Conservation (phyloP, 2,113 vertebrate species). For the Spea multiplicata region DNA sequence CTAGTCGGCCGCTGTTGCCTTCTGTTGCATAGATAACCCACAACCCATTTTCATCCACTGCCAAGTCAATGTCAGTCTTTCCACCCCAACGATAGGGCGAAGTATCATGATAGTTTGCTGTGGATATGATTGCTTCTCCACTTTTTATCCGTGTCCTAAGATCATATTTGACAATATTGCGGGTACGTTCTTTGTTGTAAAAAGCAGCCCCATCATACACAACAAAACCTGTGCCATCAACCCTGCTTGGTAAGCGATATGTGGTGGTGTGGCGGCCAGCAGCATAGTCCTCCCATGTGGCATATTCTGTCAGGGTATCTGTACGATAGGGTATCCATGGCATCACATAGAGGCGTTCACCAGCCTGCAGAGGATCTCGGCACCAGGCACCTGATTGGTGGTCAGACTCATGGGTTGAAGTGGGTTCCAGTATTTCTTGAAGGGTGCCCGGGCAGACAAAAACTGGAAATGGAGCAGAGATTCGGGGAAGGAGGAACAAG, state of each 20-base stretch:
- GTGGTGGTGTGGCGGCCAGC: slow-evolving; percentile 82
- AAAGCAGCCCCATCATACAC: slow-evolving; percentile 93
- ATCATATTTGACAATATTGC: slow-evolving; percentile 92
- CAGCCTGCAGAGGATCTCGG: slow-evolving; percentile 90
- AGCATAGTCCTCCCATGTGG: slow-evolving; percentile 88
- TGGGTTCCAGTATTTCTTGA: slow-evolving; percentile 79
- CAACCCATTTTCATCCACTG: slow-evolving; percentile 88
- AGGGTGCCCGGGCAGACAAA: slow-evolving; percentile 91
- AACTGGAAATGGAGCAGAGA: slow-evolving; percentile 68
- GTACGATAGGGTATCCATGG: slow-evolving; percentile 94
- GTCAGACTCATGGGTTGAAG: slow-evolving; percentile 83
- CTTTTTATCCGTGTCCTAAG: slow-evolving; percentile 92
- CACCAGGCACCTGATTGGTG: slow-evolving; percentile 94
- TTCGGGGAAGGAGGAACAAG: slow-evolving; percentile 53
- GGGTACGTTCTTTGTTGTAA: slow-evolving; percentile 94
- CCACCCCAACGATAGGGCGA: slow-evolving; percentile 94
- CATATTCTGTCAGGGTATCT: slow-evolving; percentile 88
- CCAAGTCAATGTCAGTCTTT: slow-evolving; percentile 91
- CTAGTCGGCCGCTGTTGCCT: slow-evolving; percentile 83
- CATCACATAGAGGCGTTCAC: slow-evolving; percentile 91
- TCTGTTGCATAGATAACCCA: slow-evolving; percentile 95
- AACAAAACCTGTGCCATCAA: slow-evolving; percentile 90
- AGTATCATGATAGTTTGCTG: slow-evolving; percentile 94
- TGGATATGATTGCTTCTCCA: slow-evolving; percentile 87
- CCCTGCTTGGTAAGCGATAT: slow-evolving; percentile 89